Evolutionary conservation across 2,797 vertebrate genomes (phyloP).

Genomic region (Danio jaintianensis): DNA sequence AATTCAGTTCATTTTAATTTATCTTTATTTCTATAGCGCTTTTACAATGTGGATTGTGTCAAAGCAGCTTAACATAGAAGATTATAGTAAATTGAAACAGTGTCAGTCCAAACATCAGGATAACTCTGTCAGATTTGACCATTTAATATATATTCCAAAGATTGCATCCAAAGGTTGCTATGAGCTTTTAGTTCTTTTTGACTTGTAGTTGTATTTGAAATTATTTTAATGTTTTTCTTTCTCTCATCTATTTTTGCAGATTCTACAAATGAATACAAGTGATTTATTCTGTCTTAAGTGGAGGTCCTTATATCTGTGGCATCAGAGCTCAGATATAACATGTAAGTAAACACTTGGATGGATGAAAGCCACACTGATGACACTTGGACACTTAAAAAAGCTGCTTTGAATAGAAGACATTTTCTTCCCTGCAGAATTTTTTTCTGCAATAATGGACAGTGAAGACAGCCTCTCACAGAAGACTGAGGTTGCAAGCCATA

Average conservation of each 20-base stretch:
- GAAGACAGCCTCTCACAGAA: slow-evolving; percentile 75
- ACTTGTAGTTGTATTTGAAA: background rate
- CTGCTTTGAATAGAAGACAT: slow-evolving; percentile 68
- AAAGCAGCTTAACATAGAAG: too few species aligned
- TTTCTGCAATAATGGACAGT: slow-evolving; percentile 79
- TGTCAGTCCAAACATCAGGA: too few species aligned
- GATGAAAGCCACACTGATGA: slow-evolving; percentile 75
- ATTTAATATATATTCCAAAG: too few species aligned
- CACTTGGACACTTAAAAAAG: slow-evolving; percentile 66
- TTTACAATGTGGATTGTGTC: too few species aligned
- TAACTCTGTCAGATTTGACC: too few species aligned
- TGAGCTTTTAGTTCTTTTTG: background rate
- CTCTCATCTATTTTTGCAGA: slow-evolving; percentile 47
- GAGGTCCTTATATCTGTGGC: slow-evolving; percentile 67
- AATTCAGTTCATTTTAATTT: too few species aligned
- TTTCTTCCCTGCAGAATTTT: slow-evolving; percentile 65
- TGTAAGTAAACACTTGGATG: slow-evolving; percentile 63
- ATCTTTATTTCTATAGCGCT: too few species aligned
- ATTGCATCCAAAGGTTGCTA: background rate
- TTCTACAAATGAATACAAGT: slow-evolving; percentile 30
- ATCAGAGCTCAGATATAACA: slow-evolving; percentile 65
- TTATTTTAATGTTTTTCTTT: background rate
- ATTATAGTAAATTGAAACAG: too few species aligned
- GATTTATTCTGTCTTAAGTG: slow-evolving; percentile 70
- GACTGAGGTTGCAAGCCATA: slow-evolving; percentile 70